A percentile compares a stretch with the other conserved stretches of the same genome.
Conservation (phyloP, 2,888 invertebrate species). For the Drosophila diplacantha region DNA sequence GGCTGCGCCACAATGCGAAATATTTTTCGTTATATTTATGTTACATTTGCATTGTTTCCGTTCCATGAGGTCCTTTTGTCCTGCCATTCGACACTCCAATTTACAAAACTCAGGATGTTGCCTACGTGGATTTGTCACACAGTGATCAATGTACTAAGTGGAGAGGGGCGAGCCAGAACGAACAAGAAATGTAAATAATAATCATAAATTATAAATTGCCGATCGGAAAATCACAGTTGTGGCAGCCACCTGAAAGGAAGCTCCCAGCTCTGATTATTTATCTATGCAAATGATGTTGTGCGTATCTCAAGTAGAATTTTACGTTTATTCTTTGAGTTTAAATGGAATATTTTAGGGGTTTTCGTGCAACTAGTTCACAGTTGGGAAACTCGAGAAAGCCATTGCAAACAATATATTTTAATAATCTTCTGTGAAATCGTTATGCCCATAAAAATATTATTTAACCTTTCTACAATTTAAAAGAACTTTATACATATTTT, state of each 20-base stretch:
- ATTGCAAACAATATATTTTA: neutral
- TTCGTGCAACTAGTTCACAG: neutral
- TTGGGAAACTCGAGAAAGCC: neutral
- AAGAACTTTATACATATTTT: neutral
- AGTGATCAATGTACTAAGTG: constrained; percentile 33
- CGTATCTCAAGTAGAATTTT: neutral
- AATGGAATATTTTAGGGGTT: neutral
- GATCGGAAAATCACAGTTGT: constrained; percentile 18
- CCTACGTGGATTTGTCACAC: constrained; percentile 34
- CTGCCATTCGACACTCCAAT: constrained; percentile 59
- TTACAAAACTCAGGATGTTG: constrained; percentile 32
- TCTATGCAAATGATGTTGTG: constrained; percentile 17
- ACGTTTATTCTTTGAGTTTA: neutral
- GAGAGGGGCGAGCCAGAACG: neutral
- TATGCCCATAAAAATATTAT: too few relatives aligned
- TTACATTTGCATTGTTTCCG: constrained; percentile 47
- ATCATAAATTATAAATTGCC: constrained; percentile 24
- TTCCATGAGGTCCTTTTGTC: constrained; percentile 26
- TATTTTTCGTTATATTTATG: constrained; percentile 67
- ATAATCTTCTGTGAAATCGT: neutral
- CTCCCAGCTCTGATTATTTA: constrained; percentile 17
- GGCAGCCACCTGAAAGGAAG: constrained; percentile 6
- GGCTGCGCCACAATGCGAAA: constrained; percentile 61
- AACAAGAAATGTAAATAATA: constrained; percentile 12
- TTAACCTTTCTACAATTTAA: neutral